Percentiles rank a stretch among this genome's conserved stretches.
These are phyloP conservation scores for Centropristis striata DNA, from an alignment of 2,113 vertebrate genomes.

Conservation along the genomic window DNA sequence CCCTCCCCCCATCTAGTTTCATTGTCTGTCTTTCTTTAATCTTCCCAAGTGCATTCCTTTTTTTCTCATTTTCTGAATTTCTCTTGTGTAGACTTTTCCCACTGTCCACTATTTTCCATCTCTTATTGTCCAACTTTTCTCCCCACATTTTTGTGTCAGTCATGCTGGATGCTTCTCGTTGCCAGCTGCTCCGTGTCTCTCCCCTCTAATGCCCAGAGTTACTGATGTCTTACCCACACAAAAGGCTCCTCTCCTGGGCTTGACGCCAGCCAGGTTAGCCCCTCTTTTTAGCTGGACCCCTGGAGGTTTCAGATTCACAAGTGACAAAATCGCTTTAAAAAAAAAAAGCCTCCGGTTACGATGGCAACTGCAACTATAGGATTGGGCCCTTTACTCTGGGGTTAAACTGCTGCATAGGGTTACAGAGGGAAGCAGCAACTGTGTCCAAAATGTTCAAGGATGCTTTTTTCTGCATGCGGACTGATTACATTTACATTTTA, in stretches of 20 bases:
- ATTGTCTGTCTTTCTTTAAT: constrained; percentile 28
- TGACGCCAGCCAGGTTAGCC: constrained; percentile 76
- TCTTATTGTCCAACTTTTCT: constrained; percentile 45
- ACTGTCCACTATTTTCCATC: constrained; percentile 55
- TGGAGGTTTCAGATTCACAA: constrained; percentile 70
- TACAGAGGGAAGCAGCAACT: constrained; percentile 14
- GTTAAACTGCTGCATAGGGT: constrained; percentile 17
- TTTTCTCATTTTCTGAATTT: constrained; percentile 23
- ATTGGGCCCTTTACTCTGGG: constrained; percentile 18
- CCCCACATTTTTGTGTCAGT: constrained; percentile 58
- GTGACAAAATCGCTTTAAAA: constrained; percentile 49
- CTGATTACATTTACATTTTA: not conserved
- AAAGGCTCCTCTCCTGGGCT: constrained; percentile 73
- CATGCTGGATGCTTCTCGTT: constrained; percentile 57
- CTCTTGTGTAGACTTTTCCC: constrained; percentile 75
- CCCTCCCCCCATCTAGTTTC: not conserved
- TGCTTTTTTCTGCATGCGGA: not conserved
- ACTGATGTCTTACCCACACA: constrained; percentile 74
- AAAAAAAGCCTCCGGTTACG: constrained; percentile 25
- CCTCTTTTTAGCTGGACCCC: constrained; percentile 59
- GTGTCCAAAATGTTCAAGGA: constrained; percentile 1
- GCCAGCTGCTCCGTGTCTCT: constrained; percentile 60
- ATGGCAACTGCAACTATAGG: constrained; percentile 40
- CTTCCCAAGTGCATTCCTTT: not conserved
- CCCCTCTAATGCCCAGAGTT: constrained; percentile 53